Evolutionary conservation across 2,113 vertebrate genomes (phyloP).

Genomic region (Vicugna pacos): DNA sequence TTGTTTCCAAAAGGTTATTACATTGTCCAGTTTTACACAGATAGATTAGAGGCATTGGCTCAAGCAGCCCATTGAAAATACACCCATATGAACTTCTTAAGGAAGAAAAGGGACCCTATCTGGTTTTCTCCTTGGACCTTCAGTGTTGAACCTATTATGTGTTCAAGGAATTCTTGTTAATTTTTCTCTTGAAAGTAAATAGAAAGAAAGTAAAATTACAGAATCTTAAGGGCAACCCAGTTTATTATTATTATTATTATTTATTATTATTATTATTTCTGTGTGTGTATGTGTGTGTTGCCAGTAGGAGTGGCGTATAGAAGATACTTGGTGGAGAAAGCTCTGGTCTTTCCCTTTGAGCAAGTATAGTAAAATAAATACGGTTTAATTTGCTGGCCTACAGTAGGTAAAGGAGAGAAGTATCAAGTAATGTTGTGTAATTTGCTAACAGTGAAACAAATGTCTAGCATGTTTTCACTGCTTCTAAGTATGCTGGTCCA

Average conservation of each 20-base stretch:
- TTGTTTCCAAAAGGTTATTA: not conserved
- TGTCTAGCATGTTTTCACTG: not conserved
- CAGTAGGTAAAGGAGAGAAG: not conserved
- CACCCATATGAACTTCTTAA: not conserved
- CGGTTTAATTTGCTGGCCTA: not conserved
- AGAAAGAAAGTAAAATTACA: not conserved
- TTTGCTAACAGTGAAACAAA: not conserved
- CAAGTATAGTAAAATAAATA: not conserved
- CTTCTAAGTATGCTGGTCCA: not conserved
- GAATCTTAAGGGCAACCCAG: not conserved
- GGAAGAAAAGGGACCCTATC: not conserved
- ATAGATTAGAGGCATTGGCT: not conserved
- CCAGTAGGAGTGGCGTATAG: not conserved
- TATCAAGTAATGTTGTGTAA: not conserved
- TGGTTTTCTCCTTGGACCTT: not conserved
- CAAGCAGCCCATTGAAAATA: not conserved
- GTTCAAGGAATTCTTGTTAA: not conserved
- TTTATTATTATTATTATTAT: not conserved
- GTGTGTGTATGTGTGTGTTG: not conserved
- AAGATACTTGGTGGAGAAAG: not conserved
- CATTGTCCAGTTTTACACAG: not conserved
- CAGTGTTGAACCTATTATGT: not conserved
- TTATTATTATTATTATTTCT: not conserved
- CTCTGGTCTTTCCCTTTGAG: not conserved
- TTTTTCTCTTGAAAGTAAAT: constrained; percentile 6